Base-by-base conservation (phyloP, 2,888 invertebrate species). In the Dasypolia templi region DNA sequence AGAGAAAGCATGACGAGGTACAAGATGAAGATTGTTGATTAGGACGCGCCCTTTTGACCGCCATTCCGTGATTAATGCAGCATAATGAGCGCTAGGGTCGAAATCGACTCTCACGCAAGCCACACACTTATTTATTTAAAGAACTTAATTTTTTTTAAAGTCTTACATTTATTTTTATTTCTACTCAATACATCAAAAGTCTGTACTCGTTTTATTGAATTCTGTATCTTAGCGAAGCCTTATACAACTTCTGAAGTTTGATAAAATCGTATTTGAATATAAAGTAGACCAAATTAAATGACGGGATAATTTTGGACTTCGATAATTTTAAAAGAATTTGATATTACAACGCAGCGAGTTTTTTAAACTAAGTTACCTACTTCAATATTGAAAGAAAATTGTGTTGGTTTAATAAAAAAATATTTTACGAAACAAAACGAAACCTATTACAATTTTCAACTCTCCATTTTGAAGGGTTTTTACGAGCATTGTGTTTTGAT, bases 1-100 rank as follows among this genome's bases (percentile, higher is more conserved):
- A 46, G 82, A 67, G 88, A 78, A 83, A 77, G 68, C 65, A 79
- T 72, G 81, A 68, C 76, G 26, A 49, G 53, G 73, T 72, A 77
- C 73, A 78, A 75, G 70, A 81, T 70, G 64, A 35, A 70, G 46
- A 53, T 71, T 55, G 56, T 72, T 88, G 89, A 89, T 89, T 88
- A 88, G 83, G 78, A 74, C 77, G 77, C 58, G 75, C 82, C 81
- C 81, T 85, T 84, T 79, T 77, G 81, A 61, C 85, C 86, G 76
- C 76, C 81, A 77, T 77, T 84, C 69, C 56, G 63, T 81, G 81
- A 89, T 88, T 86, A 84, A 86, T 77, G 77, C 75, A 71, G 76
- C 53, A 82, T 88, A 87, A 86, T 88, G 82, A 85, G 82, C 73
- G 70, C 64, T 80, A 53, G 66, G 70, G 73, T 68, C 64, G 76